A percentile compares a stretch with the other conserved stretches of the same genome.
Evolutionary conservation across 2,797 vertebrate species (phyloP).

Genomic region (Urocyon cinereoargenteus): DNA sequence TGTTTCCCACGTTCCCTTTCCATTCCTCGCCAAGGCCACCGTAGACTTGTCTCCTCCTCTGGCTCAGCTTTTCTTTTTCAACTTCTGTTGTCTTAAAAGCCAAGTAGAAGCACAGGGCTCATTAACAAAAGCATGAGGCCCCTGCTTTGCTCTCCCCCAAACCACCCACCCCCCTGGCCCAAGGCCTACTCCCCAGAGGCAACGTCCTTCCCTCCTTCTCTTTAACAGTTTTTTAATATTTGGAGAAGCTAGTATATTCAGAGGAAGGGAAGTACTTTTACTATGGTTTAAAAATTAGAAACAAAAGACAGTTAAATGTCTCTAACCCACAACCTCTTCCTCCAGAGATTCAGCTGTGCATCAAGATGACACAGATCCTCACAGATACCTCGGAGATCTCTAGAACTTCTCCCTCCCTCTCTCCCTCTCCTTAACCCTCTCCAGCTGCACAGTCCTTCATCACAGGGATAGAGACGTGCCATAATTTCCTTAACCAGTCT

Average conservation of each 20-base stretch:
- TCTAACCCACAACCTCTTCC: neutral
- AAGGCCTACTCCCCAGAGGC: neutral
- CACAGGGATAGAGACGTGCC: neutral
- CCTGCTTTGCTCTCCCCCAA: neutral
- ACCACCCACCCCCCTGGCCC: neutral
- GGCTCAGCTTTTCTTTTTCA: neutral
- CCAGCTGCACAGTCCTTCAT: neutral
- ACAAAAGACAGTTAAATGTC: neutral
- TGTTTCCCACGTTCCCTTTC: neutral
- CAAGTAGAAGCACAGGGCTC: neutral
- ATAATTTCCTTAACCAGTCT: neutral
- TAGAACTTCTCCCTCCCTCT: neutral
- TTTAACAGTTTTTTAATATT: slow-evolving; percentile 18
- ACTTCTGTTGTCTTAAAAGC: neutral
- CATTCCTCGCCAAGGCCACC: rapidly evolving
- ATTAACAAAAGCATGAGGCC: neutral
- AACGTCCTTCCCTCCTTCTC: neutral
- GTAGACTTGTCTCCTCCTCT: neutral
- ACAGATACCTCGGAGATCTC: neutral
- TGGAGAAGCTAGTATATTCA: slow-evolving; percentile 30
- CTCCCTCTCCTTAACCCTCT: neutral
- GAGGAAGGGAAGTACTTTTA: slow-evolving; percentile 40
- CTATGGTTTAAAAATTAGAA: slow-evolving; percentile 28
- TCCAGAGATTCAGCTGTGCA: neutral
- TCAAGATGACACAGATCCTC: too few relatives aligned